Conservation (phyloP, 35 echinoderm and acorn worm species). For the Chiridota heheva region DNA sequence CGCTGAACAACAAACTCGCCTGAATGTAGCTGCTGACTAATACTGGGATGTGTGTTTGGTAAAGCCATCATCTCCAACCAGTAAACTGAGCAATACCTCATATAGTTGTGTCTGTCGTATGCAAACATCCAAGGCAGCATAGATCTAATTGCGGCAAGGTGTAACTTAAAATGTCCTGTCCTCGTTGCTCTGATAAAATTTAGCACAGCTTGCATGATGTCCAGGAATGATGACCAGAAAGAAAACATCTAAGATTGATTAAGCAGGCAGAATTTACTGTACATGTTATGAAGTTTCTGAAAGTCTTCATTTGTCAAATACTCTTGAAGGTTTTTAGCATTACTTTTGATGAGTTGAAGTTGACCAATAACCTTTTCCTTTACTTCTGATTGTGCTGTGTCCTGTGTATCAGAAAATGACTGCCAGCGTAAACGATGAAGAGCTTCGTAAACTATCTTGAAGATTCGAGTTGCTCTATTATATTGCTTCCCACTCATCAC, state of each 20-base stretch:
- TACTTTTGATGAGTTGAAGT: background rate
- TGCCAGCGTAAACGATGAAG: background rate
- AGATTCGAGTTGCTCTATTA: background rate
- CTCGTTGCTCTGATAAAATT: background rate
- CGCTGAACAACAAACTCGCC: constrained; percentile 14
- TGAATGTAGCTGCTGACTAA: background rate
- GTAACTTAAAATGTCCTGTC: background rate
- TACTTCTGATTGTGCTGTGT: background rate
- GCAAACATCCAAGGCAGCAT: constrained; percentile 22
- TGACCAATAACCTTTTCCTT: background rate
- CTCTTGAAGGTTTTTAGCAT: background rate
- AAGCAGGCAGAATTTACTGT: background rate
- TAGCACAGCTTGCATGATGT: background rate
- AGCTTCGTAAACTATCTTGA: constrained; percentile 11
- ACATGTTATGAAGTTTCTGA: background rate
- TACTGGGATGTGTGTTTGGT: background rate
- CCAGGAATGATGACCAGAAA: constrained; percentile 8
- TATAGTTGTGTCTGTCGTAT: background rate
- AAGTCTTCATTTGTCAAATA: background rate
- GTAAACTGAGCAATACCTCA: background rate
- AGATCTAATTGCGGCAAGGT: background rate
- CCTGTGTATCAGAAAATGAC: background rate
- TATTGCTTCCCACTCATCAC: constrained; percentile 33
- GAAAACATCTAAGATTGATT: background rate
- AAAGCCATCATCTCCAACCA: constrained; percentile 6